Percentiles rank a stretch among this genome's conserved stretches.
phyloP scores from a whole-genome alignment of 2,888 invertebrate species.

The Alloplasta piceator region DNA sequence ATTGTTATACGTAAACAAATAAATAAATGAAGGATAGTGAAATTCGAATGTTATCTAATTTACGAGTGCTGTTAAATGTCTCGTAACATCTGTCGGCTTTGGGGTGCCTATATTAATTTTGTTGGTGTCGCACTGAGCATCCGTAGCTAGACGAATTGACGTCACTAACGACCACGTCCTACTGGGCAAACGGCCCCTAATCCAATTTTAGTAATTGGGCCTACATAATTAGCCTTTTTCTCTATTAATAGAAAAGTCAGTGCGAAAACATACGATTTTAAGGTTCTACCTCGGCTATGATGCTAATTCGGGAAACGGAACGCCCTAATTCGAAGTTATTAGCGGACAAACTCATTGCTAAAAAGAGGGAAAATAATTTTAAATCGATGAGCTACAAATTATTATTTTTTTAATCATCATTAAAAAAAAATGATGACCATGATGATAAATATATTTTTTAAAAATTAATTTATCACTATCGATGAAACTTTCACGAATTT shows the following conservation, averaged over 20 bases:
- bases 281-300: neutral
- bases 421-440: no score
- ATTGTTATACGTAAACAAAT: neutral
- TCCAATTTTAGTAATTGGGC: slow-evolving; percentile 77
- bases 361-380: no score
- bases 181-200: slow-evolving; percentile 77
- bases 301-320: neutral
- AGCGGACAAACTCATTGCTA: no score
- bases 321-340: neutral
- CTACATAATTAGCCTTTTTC: slow-evolving; percentile 69
- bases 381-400: no score
- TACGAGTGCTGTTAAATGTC: neutral
- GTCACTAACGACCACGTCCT: slow-evolving; percentile 76
- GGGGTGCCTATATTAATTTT: slow-evolving; percentile 55
- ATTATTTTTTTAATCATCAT: no score
- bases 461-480: neutral
- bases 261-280: slow-evolving; percentile 23
- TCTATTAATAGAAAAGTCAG: slow-evolving; percentile 58
- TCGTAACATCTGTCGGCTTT: slow-evolving; percentile 32
- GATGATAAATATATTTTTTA: neutral
- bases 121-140: slow-evolving; percentile 48
- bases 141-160: slow-evolving; percentile 67
- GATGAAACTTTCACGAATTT: neutral
- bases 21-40: neutral
- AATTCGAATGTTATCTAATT: neutral